Conservation (phyloP, 2,888 invertebrate genomes). For the Orgyia antiqua region DNA sequence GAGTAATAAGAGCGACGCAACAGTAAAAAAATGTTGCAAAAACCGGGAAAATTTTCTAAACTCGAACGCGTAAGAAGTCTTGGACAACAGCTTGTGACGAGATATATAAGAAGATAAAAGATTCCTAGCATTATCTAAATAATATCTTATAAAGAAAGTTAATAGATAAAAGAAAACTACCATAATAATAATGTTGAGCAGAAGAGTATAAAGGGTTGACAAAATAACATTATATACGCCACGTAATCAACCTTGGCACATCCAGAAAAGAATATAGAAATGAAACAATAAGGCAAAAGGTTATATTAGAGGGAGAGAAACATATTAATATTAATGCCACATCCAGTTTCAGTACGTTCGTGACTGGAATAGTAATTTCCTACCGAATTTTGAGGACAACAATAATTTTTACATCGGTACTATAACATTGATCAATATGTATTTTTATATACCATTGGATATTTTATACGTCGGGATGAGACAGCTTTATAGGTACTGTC, state of each 20-base stretch:
- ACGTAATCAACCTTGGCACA: conserved; percentile 3
- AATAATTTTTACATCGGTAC: conserved; percentile 43
- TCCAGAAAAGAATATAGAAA: conserved; percentile 9
- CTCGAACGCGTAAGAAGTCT: no score
- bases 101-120: no score
- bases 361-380: conserved; percentile 59
- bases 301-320: conserved; percentile 32
- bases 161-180: no score
- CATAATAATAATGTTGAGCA: no score
- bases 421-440: conserved; percentile 18
- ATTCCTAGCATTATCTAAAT: no score
- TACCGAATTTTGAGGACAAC: conserved; percentile 44
- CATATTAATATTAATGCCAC: conserved; percentile 38
- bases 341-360: conserved; percentile 32
- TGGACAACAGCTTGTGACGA: no score
- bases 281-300: conserved; percentile 28
- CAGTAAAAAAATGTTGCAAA: no score
- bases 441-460: conserved; percentile 18
- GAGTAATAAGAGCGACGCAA: no score
- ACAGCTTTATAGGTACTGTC: conserved; percentile 17
- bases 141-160: no score
- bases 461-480: conserved; percentile 11
- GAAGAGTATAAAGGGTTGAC: no score
- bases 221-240: no score
- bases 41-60: no score